Evolutionary conservation across 1,140 invertebrate genomes (phyloP).

Genomic region (Pseudomyrmex flavicornis): DNA sequence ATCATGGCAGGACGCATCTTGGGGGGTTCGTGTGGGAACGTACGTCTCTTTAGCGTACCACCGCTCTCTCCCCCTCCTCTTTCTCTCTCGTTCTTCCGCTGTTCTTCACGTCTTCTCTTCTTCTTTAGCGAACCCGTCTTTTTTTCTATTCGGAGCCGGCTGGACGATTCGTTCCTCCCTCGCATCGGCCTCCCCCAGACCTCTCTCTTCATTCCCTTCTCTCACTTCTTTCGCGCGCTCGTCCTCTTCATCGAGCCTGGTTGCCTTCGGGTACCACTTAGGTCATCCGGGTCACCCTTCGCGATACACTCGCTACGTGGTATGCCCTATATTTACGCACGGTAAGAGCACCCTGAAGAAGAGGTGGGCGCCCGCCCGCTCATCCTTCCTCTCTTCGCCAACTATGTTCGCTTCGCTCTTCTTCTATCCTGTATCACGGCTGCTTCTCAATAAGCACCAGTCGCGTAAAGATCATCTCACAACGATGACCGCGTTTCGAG

Average conservation of each 20-base stretch:
- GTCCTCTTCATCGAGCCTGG: slow-evolving; percentile 68
- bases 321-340: slow-evolving; percentile 81
- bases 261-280: slow-evolving; percentile 71
- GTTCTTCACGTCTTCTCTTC: slow-evolving; percentile 37
- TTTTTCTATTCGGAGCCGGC: slow-evolving; percentile 52
- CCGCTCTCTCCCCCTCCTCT: slow-evolving; percentile 43
- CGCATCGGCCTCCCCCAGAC: slow-evolving; percentile 16
- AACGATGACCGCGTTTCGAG: slow-evolving; percentile 50
- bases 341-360: slow-evolving; percentile 78
- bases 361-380: slow-evolving; percentile 59
- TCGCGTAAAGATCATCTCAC: slow-evolving; percentile 74
- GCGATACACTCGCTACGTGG: slow-evolving; percentile 76
- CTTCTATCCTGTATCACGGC: slow-evolving; percentile 58
- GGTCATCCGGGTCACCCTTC: slow-evolving; percentile 79
- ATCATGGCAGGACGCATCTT: slow-evolving; percentile 83
- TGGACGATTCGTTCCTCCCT: slow-evolving; percentile 66
- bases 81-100: slow-evolving; percentile 36
- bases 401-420: slow-evolving; percentile 37
- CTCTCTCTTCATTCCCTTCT: slow-evolving; percentile 23
- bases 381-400: slow-evolving; percentile 4
- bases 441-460: slow-evolving; percentile 76
- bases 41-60: slow-evolving; percentile 84
- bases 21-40: slow-evolving; percentile 85
- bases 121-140: slow-evolving; percentile 49
- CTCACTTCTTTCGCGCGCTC: slow-evolving; percentile 49